These are phyloP conservation scores for Anastrepha obliqua DNA, from an alignment of 1,140 invertebrate species.

Conservation along the genomic window DNA sequence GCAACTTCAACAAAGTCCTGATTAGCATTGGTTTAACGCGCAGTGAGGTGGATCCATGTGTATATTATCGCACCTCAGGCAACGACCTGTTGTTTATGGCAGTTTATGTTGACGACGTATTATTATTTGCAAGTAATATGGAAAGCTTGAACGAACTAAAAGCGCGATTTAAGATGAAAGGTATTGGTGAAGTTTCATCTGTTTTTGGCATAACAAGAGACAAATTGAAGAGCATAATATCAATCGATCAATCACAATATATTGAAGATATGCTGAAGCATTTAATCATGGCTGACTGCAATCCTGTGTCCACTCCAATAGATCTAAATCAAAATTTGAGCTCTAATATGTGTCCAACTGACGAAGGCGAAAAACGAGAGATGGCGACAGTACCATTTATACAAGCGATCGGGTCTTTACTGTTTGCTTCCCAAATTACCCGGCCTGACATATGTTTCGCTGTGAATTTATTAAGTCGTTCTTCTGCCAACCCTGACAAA, in stretches of 20 bases:
- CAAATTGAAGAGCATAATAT: not conserved
- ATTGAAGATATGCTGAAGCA: conserved; percentile 40
- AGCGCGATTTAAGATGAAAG: not conserved
- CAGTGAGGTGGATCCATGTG: conserved; percentile 64
- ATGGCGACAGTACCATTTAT: not conserved
- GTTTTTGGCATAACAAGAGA: not conserved
- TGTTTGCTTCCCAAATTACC: conserved; percentile 40
- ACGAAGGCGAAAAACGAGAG: not conserved
- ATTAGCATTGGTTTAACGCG: not conserved
- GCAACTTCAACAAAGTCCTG: conserved; percentile 64
- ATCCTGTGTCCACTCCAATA: conserved; percentile 54
- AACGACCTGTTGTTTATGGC: not conserved
- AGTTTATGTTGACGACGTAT: not conserved
- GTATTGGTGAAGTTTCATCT: not conserved
- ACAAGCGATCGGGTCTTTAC: not conserved
- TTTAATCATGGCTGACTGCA: conserved; percentile 69
- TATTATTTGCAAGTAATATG: not conserved
- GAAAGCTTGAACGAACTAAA: not conserved
- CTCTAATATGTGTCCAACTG: not conserved
- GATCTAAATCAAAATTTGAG: not conserved
- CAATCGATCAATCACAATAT: conserved; percentile 47
- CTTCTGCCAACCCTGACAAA: not conserved
- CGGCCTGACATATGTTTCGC: conserved; percentile 72
- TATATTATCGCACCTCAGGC: conserved; percentile 57
- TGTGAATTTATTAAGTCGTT: conserved; percentile 10